A percentile compares a stretch with the other conserved stretches of the same genome.
Conservation (phyloP, 2,888 invertebrate species). For the Nineta flava region DNA sequence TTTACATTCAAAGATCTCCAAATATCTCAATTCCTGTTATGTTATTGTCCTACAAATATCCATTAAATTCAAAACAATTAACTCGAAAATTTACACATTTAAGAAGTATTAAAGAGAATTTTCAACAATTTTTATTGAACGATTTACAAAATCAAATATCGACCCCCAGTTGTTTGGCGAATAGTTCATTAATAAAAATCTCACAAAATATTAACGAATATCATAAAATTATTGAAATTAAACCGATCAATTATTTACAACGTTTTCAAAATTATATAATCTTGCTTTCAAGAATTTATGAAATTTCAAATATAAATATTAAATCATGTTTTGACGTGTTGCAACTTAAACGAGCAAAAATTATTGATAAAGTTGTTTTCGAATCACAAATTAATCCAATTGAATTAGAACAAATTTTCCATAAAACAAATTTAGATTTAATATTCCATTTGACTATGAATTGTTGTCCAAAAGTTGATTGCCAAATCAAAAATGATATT, state of each 20-base stretch:
- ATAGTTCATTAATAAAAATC: conserved; percentile 22
- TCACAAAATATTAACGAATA: conserved; percentile 10
- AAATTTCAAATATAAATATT: conserved; percentile 22
- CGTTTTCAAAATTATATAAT: conserved; percentile 41
- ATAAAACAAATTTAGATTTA: conserved; percentile 53
- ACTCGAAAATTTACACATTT: conserved; percentile 10
- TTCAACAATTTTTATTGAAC: conserved; percentile 21
- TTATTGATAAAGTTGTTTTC: conserved; percentile 51
- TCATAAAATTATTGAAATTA: conserved; percentile 21
- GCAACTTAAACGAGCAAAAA: conserved; percentile 36
- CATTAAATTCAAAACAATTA: conserved; percentile 16
- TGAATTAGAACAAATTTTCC: conserved; percentile 50
- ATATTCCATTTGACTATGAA: conserved; percentile 56
- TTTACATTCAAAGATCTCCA: conserved; percentile 5
- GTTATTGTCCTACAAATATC: conserved; percentile 17
- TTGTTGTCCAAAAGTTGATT: conserved; percentile 49
- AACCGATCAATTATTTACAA: conserved; percentile 30
- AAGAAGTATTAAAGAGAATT: conserved; percentile 1
- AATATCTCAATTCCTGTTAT: conserved; percentile 17
- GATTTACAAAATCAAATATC: conserved; percentile 16
- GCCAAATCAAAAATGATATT: conserved; percentile 24
- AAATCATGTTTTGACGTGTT: conserved; percentile 34
- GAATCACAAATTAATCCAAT: conserved; percentile 43
- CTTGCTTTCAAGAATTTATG: conserved; percentile 33
- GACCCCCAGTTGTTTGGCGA: conserved; percentile 25